phyloP scores from a whole-genome alignment of 2,113 vertebrate species.

The Syrmaticus mikado region DNA sequence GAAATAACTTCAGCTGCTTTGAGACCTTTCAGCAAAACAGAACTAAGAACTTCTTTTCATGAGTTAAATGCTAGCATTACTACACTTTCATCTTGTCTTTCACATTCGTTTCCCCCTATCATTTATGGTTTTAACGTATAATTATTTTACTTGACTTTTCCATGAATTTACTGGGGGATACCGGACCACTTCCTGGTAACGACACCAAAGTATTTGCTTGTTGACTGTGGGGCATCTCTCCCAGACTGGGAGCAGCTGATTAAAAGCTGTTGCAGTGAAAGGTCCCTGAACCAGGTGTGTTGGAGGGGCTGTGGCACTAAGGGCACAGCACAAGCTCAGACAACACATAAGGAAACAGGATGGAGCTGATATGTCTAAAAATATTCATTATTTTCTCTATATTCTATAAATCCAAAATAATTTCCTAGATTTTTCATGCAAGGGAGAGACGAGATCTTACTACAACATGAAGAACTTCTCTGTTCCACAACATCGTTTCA shows the following conservation, averaged over 20 bases:
- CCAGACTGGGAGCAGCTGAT: neutral
- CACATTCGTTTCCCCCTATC: neutral
- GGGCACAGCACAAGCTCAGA: neutral
- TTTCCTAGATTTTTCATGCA: neutral
- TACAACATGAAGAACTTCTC: neutral
- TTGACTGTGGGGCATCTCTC: neutral
- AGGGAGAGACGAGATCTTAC: neutral
- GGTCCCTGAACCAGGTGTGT: neutral
- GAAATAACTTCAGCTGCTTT: neutral
- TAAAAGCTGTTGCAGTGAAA: neutral
- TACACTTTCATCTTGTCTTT: neutral
- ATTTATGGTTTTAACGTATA: neutral
- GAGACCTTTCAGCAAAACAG: neutral
- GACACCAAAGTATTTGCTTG: neutral
- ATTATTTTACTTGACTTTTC: neutral
- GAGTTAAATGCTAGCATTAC: neutral
- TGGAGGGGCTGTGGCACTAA: neutral
- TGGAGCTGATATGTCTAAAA: neutral
- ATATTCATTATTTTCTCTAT: neutral
- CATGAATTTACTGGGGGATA: neutral
- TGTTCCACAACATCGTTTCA: neutral
- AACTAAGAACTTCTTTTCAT: neutral
- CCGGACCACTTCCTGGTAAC: neutral
- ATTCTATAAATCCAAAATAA: neutral
- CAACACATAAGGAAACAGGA: rapidly evolving